phyloP scores from a whole-genome alignment of 2,113 vertebrate genomes.

The Chloropsis cyanopogon region DNA sequence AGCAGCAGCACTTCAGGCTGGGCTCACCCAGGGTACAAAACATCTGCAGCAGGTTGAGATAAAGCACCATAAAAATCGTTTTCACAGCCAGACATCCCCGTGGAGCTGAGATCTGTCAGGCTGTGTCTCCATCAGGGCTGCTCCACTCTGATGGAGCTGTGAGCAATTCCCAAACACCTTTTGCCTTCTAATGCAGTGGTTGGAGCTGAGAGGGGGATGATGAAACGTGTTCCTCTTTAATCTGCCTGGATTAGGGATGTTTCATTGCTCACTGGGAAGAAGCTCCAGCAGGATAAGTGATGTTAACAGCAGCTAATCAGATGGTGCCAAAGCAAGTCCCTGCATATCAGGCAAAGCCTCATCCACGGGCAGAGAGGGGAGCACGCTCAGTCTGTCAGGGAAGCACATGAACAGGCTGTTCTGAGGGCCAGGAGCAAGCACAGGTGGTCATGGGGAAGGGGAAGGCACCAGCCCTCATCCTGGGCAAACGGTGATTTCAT shows the following conservation, averaged over 20 bases:
- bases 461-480: neutral
- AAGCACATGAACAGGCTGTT: neutral
- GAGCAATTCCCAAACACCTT: neutral
- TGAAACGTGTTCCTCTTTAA: conserved; percentile 33
- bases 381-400: neutral
- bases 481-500: neutral
- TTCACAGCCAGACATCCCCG: neutral
- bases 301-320: conserved; percentile 49
- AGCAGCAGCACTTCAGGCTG: neutral
- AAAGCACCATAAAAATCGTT: neutral
- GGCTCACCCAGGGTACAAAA: neutral
- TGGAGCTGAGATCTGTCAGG: neutral
- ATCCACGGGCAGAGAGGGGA: neutral
- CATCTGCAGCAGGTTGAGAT: neutral
- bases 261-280: conserved; percentile 44
- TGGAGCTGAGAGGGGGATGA: neutral
- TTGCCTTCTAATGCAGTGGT: neutral
- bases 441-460: neutral
- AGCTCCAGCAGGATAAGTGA: neutral
- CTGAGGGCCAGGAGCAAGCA: neutral
- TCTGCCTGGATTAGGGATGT: conserved; percentile 46
- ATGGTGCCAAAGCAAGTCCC: conserved; percentile 60
- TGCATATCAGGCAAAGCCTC: conserved; percentile 30
- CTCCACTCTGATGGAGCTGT: neutral
- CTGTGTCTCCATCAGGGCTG: neutral